Evolutionary conservation across 2,113 vertebrate species (phyloP), one percentile per base, ranked within the genome.

Genomic region (Amblyopsis rosae): DNA sequence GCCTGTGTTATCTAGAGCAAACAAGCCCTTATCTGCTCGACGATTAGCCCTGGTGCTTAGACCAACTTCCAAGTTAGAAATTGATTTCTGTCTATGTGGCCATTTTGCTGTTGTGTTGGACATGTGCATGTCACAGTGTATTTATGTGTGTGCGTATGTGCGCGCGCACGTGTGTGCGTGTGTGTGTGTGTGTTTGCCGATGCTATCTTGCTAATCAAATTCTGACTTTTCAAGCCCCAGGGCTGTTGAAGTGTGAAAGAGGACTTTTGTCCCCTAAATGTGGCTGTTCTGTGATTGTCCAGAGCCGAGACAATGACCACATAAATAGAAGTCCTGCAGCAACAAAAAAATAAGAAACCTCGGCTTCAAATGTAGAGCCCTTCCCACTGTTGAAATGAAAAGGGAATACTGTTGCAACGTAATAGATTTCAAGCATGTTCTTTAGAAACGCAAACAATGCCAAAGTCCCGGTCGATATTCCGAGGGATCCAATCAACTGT

Each of bases 131-230:
- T 51, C 46, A 9, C 1, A 12, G 19, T 56, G 53, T 56, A 35
- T 56, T 35, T 47, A 50, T 16, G 62, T 59, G 19, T 33, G 3
- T 59, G 19, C 50, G 62, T 45, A 16, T 50, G 15, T 55, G 17
- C 47, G 50, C 62, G 65, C 32, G 48, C 62, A 55, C 51, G 11
- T 9, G 12, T 60, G 63, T 67, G 62, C 41, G 73, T 79, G 74
- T 59, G 74, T 68, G 54, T 72, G 55, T 55, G 19, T 19, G 59
- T 73, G 69, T 86, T 84, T 83, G 76, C 50, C 41, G 90, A 92
- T 91, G 81, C 69, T 93, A 91, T 93, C 90, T 73, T 59, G 9
- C 77, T 90, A 93, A 93, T 92, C 88, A 86, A 89, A 87, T 90
- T 90, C 78, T 62, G 85, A 82, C 75, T 82, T 88, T 83, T 71